Conservation (phyloP, 2,113 vertebrate species). For the Gorsachius goisagi region DNA sequence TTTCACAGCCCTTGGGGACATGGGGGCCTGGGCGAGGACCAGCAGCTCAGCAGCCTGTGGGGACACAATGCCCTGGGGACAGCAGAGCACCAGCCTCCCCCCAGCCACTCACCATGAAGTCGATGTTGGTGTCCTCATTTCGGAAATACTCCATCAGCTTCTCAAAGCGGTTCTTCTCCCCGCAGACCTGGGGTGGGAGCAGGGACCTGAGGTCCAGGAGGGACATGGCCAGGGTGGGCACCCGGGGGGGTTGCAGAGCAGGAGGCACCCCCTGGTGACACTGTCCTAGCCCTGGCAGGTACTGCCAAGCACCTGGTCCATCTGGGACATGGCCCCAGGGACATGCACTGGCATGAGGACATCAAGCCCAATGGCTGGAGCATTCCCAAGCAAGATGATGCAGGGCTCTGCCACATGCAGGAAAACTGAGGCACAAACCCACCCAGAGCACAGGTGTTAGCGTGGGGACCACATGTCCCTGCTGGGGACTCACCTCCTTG, state of each 20-base stretch:
- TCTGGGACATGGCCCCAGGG: not conserved
- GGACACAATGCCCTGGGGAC: not conserved
- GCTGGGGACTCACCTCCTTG: constrained; percentile 82
- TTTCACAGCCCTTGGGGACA: not conserved
- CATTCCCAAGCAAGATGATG: accelerated
- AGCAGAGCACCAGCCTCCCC: not conserved
- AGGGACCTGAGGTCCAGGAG: not conserved
- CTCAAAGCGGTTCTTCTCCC: constrained; percentile 84
- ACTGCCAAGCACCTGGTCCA: not conserved
- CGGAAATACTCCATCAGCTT: constrained; percentile 93
- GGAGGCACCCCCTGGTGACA: not conserved
- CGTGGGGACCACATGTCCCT: not conserved
- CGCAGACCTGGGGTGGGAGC: constrained; percentile 70
- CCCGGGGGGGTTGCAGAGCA: not conserved
- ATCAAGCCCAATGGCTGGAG: not conserved
- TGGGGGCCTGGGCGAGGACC: no score
- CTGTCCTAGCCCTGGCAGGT: not conserved
- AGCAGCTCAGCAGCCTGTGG: no score
- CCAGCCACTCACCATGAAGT: constrained; percentile 88
- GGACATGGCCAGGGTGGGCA: not conserved
- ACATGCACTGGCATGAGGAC: not conserved
- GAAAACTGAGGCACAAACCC: not conserved
- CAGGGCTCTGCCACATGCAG: not conserved
- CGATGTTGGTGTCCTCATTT: constrained; percentile 89
- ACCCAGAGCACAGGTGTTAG: accelerated